Conservation (phyloP, 2,888 invertebrate species). For the Drosophila maculinotata region DNA sequence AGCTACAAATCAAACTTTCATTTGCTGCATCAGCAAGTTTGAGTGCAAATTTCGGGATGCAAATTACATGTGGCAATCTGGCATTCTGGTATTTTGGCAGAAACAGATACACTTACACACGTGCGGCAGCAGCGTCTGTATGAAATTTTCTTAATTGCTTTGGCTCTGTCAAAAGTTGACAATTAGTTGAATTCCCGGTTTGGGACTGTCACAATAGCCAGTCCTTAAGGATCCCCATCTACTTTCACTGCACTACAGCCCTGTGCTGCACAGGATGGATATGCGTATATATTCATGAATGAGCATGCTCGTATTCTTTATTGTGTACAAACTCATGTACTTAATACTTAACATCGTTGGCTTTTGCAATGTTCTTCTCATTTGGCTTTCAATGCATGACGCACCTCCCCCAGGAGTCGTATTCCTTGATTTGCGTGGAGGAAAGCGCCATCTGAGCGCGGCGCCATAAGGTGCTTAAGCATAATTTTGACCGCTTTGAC, state of each 20-base stretch:
- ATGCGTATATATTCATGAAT: slow-evolving; percentile 3
- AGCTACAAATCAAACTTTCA: slow-evolving; percentile 70
- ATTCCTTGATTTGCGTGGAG: slow-evolving; percentile 24
- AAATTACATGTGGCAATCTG: slow-evolving; percentile 58
- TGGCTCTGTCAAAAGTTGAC: slow-evolving; percentile 41
- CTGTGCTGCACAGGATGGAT: neutral
- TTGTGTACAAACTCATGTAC: slow-evolving; percentile 16
- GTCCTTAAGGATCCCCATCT: slow-evolving; percentile 20
- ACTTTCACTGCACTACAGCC: slow-evolving; percentile 7
- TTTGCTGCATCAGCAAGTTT: slow-evolving; percentile 70
- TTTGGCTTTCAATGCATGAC: slow-evolving; percentile 16
- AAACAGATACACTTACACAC: slow-evolving; percentile 14
- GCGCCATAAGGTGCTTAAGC: slow-evolving; percentile 55
- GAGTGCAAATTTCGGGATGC: slow-evolving; percentile 59
- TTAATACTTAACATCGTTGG: slow-evolving; percentile 17
- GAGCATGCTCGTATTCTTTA: slow-evolving; percentile 14
- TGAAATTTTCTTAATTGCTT: slow-evolving; percentile 64
- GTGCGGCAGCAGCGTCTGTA: slow-evolving; percentile 36
- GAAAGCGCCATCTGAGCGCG: slow-evolving; percentile 9
- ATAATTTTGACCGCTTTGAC: slow-evolving; percentile 64
- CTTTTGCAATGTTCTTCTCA: slow-evolving; percentile 7
- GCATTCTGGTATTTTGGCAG: slow-evolving; percentile 10
- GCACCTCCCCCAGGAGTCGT: slow-evolving; percentile 19
- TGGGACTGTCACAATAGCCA: slow-evolving; percentile 8
- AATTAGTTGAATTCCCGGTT: slow-evolving; percentile 36